Base-by-base conservation (phyloP, 2,797 vertebrate genomes). In the Muraenolepis orangiensis region DNA sequence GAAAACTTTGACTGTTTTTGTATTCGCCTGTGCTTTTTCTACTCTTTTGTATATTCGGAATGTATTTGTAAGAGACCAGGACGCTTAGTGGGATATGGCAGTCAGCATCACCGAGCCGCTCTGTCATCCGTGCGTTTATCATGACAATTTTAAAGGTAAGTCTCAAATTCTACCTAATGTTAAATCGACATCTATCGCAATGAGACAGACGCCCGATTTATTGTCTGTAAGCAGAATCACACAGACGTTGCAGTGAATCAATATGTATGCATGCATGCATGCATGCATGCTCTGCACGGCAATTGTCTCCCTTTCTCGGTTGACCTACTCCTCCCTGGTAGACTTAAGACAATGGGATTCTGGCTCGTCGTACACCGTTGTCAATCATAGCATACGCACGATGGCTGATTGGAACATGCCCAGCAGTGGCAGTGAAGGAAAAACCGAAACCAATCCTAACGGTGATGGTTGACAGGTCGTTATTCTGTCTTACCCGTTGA, bases 141-240 rank as follows among this genome's bases (percentile, higher is more conserved):
- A 89, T 10, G 85, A 86, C 11, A 87, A 84, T 11, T 92, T 93
- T 75, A 94, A 90, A 94, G 94, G 94, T 95, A 82, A 88, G 89
- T 77, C 51, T 23, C 42, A 51, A 57, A 57, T 57, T n/a, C 51
- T 57, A 51, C 42, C 42, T 16, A 20, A 51, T 51, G 12, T 51
- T 20, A 18, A 18, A 18, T 51, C 18, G 6, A 20, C 20, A 18
- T 51, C 18, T 20, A 20, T 51, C 42, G 20, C 51, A 57, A n/a
- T 11, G 20, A n/a, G 57, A 64, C 13, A 26, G n/a, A n/a, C n/a
- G n/a, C n/a, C 10, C 26, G 23, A 4, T 26, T 12, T 26, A 13
- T 26, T 26, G 23, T 64, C 12, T 57, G 51, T 23, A 1, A 38
- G 12, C 12, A 1, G 1, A 26, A 3, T 64, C 7, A 64, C 57